Conservation (phyloP, 2,888 invertebrate species). For the Tetropium fuscum region DNA sequence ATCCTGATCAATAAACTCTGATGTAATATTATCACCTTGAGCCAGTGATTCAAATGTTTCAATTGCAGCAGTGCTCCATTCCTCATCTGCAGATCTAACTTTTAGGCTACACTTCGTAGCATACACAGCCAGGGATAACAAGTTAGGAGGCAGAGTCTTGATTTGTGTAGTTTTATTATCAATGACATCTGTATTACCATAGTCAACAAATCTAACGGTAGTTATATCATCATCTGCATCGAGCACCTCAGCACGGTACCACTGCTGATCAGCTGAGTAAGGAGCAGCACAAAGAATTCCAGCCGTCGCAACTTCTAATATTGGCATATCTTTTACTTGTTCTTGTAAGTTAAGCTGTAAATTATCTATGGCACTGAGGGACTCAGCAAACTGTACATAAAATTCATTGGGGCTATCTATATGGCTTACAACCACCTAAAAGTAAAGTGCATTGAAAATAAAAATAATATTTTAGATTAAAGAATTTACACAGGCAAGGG, state of each 20-base stretch:
- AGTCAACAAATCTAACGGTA: conserved; percentile 82
- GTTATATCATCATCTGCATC: conserved; percentile 82
- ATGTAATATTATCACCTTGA: conserved; percentile 44
- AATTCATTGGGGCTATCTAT: conserved; percentile 82
- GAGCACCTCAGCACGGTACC: conserved; percentile 91
- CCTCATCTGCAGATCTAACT: conserved; percentile 74
- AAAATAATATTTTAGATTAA: no score
- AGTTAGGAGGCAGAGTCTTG: conserved; percentile 72
- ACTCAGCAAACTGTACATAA: conserved; percentile 77
- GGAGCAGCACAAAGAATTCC: conserved; percentile 80
- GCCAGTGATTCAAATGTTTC: conserved; percentile 69
- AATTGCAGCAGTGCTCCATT: conserved; percentile 73
- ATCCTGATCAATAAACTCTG: conserved; percentile 66
- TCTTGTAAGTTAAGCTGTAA: conserved; percentile 76
- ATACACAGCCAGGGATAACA: conserved; percentile 70
- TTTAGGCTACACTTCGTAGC: conserved; percentile 77
- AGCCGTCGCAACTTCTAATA: conserved; percentile 71
- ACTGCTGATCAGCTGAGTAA: conserved; percentile 85
- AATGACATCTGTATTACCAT: conserved; percentile 82
- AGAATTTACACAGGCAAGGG: no score
- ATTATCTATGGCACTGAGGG: conserved; percentile 69
- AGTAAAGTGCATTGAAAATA: no score
- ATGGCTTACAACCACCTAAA: conserved; percentile 74
- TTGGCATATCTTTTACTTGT: conserved; percentile 67
- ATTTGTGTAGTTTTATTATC: conserved; percentile 73